Percentiles rank a stretch among this genome's conserved stretches.
phyloP scores from a whole-genome alignment of 2,113 vertebrate species.

The Pavo muticus region DNA sequence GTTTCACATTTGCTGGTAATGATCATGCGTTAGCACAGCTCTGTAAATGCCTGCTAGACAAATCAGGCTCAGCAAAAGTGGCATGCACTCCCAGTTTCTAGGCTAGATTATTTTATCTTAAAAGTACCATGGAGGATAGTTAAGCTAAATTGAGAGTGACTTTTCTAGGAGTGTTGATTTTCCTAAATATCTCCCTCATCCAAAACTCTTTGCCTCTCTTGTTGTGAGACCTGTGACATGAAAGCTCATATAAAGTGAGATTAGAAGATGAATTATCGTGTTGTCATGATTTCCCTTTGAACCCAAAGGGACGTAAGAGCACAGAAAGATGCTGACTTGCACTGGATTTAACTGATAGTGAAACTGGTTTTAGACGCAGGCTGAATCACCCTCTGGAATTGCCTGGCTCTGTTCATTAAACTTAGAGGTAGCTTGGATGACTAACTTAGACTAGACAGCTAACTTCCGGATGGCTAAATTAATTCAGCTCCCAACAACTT shows the following conservation, averaged over 20 bases:
- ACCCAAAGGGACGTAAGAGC: constrained; percentile 25
- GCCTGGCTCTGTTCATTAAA: background rate
- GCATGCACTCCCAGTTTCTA: background rate
- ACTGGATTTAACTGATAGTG: constrained; percentile 45
- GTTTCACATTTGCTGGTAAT: background rate
- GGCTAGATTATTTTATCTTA: constrained; percentile 19
- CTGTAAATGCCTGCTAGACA: background rate
- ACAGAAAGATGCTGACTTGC: constrained; percentile 43
- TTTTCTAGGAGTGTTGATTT: constrained; percentile 28
- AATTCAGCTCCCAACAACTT: background rate
- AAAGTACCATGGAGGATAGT: background rate
- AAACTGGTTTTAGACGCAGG: constrained; percentile 30
- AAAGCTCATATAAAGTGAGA: background rate
- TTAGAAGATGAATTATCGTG: constrained; percentile 15
- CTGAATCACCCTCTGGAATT: constrained; percentile 24
- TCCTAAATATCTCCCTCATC: background rate
- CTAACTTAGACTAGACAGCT: background rate
- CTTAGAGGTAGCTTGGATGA: background rate
- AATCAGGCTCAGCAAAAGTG: background rate
- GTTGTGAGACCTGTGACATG: background rate
- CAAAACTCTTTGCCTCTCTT: background rate
- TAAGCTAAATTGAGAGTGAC: background rate
- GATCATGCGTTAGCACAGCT: background rate
- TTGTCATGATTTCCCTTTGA: constrained; percentile 48
- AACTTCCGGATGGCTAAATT: background rate